phyloP scores from a whole-genome alignment of 2,113 vertebrate species.

The Cranoglanis bouderius region DNA sequence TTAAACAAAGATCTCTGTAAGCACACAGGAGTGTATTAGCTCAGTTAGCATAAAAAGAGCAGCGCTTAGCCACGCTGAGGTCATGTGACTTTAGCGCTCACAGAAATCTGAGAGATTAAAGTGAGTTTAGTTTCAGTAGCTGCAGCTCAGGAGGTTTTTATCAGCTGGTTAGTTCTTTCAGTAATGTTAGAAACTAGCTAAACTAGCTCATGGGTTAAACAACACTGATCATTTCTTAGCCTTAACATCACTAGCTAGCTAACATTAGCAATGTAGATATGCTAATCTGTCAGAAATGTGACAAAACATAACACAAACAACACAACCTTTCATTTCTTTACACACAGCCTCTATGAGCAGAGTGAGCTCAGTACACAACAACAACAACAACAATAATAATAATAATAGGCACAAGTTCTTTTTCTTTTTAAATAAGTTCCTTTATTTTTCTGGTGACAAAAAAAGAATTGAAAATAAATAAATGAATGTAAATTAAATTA shows the following conservation, averaged over 20 bases:
- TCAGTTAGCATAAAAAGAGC: not conserved
- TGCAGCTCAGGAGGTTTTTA: not conserved
- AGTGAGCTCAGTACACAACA: too few species aligned
- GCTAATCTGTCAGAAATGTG: not conserved
- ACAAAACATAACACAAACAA: not conserved
- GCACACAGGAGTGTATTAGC: not conserved
- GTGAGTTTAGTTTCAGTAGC: not conserved
- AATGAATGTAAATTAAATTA: constrained; percentile 58
- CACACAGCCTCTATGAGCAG: not conserved
- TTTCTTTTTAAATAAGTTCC: constrained; percentile 59
- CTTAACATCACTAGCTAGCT: not conserved
- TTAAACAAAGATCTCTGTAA: not conserved
- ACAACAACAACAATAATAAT: not conserved
- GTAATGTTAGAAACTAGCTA: not conserved
- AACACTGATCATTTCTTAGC: not conserved
- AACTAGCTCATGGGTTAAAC: not conserved
- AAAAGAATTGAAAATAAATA: constrained; percentile 53
- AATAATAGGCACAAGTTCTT: not conserved
- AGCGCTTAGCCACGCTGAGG: not conserved
- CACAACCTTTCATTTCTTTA: not conserved
- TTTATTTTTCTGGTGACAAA: constrained; percentile 68
- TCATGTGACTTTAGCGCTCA: not conserved
- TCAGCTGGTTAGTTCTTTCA: not conserved
- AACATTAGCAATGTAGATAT: not conserved
- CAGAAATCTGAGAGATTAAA: too few species aligned